These are phyloP conservation scores for Aromia moschata DNA, from an alignment of 2,888 invertebrate genomes.

Conservation along the genomic window DNA sequence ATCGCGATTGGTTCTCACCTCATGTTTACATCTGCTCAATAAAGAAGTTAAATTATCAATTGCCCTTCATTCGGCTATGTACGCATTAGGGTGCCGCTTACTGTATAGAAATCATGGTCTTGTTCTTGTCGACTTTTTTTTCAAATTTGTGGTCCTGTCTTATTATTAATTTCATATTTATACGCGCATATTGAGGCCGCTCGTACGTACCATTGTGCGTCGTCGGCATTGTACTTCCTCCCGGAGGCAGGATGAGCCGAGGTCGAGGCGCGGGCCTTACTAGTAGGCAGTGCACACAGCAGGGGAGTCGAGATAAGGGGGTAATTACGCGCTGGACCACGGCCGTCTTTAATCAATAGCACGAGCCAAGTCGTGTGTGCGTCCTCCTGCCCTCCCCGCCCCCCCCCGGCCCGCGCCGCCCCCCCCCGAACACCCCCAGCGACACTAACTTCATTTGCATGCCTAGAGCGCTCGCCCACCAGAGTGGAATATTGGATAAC, in stretches of 20 bases:
- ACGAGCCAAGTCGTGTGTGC: slow-evolving; percentile 58
- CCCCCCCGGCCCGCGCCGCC: slow-evolving; percentile 38
- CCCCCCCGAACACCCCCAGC: slow-evolving; percentile 49
- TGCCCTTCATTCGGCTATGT: too few species aligned
- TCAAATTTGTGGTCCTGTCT: too few species aligned
- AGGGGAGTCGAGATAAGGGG: slow-evolving; percentile 59
- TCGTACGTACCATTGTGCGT: slow-evolving; percentile 6
- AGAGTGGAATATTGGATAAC: slow-evolving; percentile 64
- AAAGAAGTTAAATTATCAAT: too few species aligned
- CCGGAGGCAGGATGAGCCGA: slow-evolving; percentile 29
- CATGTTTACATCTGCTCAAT: too few species aligned
- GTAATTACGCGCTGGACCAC: slow-evolving; percentile 63
- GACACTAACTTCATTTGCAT: slow-evolving; percentile 65
- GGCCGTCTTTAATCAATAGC: slow-evolving; percentile 64
- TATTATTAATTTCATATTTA: too few species aligned
- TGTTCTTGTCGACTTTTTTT: too few species aligned
- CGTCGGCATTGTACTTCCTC: slow-evolving; percentile 24
- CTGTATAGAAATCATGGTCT: too few species aligned
- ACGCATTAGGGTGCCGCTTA: too few species aligned
- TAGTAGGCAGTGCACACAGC: slow-evolving; percentile 42
- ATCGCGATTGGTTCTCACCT: too few species aligned
- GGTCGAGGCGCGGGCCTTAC: slow-evolving; percentile 36
- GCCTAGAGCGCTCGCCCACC: slow-evolving; percentile 63
- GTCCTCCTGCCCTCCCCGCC: slow-evolving; percentile 39
- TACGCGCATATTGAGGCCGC: too few species aligned